Conservation (phyloP, 2,113 vertebrate species). For the Ginglymostoma cirratum region DNA sequence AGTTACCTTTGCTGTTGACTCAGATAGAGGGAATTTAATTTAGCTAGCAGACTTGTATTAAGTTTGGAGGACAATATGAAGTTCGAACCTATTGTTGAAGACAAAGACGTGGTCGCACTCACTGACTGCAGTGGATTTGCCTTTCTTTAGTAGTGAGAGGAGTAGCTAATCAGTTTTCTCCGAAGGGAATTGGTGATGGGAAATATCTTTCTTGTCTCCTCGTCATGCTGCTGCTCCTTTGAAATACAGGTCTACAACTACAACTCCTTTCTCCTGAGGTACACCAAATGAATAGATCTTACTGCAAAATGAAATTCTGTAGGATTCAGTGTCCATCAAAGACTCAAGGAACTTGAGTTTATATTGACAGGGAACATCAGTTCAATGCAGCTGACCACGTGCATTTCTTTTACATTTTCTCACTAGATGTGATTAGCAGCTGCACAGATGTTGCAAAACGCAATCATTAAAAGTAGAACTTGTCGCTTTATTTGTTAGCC, state of each 20-base stretch:
- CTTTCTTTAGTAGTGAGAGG: not conserved
- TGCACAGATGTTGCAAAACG: not conserved
- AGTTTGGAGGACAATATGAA: not conserved
- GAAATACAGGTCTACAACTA: not conserved
- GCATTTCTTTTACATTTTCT: not conserved
- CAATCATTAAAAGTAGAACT: not conserved
- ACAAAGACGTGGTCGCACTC: not conserved
- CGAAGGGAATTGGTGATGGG: not conserved
- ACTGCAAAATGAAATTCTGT: not conserved
- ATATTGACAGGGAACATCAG: not conserved
- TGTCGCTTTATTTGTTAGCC: not conserved
- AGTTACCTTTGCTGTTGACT: not conserved
- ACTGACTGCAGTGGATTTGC: not conserved
- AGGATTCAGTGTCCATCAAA: not conserved
- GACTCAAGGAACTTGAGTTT: too few species aligned
- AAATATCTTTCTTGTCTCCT: not conserved
- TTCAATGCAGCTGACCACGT: not conserved
- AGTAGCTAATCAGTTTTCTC: not conserved
- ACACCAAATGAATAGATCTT: not conserved
- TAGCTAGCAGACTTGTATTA: not conserved
- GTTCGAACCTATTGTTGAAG: not conserved
- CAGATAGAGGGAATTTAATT: not conserved
- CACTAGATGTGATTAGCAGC: not conserved
- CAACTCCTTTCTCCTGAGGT: not conserved
- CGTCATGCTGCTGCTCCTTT: not conserved